Base-by-base conservation (phyloP, 35 echinoderm and acorn worm genomes). In the Ophiothrix spiculata region DNA sequence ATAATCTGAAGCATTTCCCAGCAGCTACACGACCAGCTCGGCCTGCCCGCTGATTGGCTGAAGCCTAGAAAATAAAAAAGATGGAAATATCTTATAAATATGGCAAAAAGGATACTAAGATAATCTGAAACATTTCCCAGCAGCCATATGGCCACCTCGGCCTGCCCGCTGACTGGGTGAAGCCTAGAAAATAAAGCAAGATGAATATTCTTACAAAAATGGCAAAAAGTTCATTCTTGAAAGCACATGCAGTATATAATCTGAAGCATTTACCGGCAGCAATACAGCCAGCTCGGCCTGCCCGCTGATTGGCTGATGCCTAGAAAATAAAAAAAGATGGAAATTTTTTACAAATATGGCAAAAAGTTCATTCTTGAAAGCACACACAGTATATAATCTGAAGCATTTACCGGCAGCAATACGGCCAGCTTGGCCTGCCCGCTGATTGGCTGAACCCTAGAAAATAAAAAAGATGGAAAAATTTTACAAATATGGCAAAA, bases 311-410 rank as follows among this genome's bases (percentile, higher is more conserved):
- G 6, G 42, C 42, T 10, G 42, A 49, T 49, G 42, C 19, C 42
- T 49, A 49, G 6, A 49, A 49, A 49, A 49, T 49, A 49, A 49
- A 49, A 49, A 19, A 49, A 49, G 19, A 49, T 6, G 19, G 19
- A 49, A 49, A 49, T n/a, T 64, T 97, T 91, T 75, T n/a, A n/a
- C n/a, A n/a, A n/a, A n/a, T n/a, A n/a, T n/a, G n/a, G n/a, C n/a
- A n/a, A n/a, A n/a, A n/a, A 98, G 75, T 56, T 98, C 95, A 88
- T 98, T 93, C 81, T 98, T 98, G 81, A 88, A 98, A 37, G 95
- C 95, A 91, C 95, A 98, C 34, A 91, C 95, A 40, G 91, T 93
- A 81, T 90, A 93, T 8, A 98, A 88, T 42, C 95, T 39, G 76
- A 98, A 98, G 38, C 91, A 98, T 29, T 98, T 98, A 31, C 91